Evolutionary conservation across 2,888 invertebrate species (phyloP).

Genomic region (Clunio marinus): DNA sequence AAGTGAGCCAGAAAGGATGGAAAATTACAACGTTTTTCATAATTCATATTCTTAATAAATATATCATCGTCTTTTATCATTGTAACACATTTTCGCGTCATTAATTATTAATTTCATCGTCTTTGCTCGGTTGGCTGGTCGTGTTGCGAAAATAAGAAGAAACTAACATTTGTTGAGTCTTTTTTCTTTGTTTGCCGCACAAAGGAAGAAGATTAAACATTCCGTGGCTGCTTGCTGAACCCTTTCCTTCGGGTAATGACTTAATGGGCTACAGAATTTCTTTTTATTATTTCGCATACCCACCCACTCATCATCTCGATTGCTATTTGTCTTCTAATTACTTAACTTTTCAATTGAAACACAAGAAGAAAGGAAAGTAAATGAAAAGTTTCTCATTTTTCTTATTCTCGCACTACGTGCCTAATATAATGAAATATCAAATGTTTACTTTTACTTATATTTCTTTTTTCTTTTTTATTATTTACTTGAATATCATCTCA

Average conservation of each 20-base stretch:
- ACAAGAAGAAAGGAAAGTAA: background rate
- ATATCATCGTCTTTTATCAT: no score
- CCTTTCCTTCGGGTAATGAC: background rate
- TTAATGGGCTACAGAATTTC: conserved; percentile 1
- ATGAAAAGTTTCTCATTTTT: conserved; percentile 6
- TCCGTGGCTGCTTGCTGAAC: background rate
- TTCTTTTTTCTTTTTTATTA: background rate
- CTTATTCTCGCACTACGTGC: background rate
- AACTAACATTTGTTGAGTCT: no score
- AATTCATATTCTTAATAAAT: no score
- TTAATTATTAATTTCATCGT: no score
- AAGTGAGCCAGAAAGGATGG: no score
- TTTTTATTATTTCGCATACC: background rate
- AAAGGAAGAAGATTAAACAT: background rate
- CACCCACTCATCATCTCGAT: conserved; percentile 9
- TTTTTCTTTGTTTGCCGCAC: no score
- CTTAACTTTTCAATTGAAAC: conserved; percentile 17
- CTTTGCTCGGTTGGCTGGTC: no score
- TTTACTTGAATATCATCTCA: background rate
- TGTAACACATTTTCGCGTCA: no score
- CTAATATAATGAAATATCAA: conserved; percentile 3
- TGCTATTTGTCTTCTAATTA: conserved; percentile 29
- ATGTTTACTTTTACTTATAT: background rate
- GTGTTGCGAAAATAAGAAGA: no score
- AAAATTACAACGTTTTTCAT: no score